These are phyloP conservation scores for Orussus abietinus DNA, from an alignment of 1,140 invertebrate genomes.

Conservation along the genomic window DNA sequence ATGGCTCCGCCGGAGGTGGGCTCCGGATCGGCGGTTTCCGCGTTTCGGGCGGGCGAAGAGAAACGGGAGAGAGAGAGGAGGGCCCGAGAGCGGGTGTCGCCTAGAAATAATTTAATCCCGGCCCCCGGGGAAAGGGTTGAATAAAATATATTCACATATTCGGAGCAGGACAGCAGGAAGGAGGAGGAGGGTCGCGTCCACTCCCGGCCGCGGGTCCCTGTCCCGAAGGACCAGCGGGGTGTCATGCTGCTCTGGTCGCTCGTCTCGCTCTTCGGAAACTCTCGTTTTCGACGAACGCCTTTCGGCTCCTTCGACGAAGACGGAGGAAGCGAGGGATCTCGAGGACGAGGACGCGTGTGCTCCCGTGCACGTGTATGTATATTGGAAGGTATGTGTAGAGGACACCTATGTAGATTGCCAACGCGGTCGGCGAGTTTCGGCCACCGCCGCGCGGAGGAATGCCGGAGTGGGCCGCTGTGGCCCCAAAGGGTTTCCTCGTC, in stretches of 20 bases:
- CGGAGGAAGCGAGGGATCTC: conserved; percentile 7
- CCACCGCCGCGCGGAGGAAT: background rate
- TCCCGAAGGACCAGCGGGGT: conserved; percentile 3
- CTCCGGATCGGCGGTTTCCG: background rate
- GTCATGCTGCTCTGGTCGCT: conserved; percentile 40
- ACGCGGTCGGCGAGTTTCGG: background rate
- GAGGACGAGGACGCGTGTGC: too few species aligned
- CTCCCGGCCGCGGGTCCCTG: background rate
- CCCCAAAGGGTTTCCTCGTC: conserved; percentile 46
- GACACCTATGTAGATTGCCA: too few species aligned
- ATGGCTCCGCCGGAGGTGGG: too few species aligned
- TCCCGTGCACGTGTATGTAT: background rate
- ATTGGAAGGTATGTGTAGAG: too few species aligned
- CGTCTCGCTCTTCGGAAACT: conserved; percentile 44
- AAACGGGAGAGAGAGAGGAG: background rate
- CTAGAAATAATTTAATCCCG: conserved; percentile 50
- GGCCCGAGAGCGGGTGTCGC: too few species aligned
- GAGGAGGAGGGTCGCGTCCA: too few species aligned
- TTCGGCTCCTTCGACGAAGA: conserved; percentile 23
- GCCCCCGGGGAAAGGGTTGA: conserved; percentile 50
- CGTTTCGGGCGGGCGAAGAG: background rate
- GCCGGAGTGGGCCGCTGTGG: too few species aligned
- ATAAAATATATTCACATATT: conserved; percentile 58
- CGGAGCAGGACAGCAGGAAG: conserved; percentile 47
- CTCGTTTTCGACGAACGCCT: conserved; percentile 32